These are phyloP conservation scores for Busseola fusca DNA, from an alignment of 2,888 invertebrate genomes.

Conservation along the genomic window DNA sequence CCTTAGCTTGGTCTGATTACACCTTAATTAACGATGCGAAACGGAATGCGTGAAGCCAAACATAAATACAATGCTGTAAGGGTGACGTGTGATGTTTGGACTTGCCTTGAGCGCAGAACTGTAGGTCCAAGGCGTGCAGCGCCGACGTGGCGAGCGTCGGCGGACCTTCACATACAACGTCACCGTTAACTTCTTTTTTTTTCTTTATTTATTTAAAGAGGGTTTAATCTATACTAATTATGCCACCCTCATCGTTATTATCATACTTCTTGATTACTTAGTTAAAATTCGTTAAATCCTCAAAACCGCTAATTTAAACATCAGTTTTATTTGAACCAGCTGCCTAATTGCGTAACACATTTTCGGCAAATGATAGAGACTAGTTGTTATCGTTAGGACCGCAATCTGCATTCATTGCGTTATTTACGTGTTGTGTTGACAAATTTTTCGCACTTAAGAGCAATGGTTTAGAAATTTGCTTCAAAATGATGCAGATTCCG, in stretches of 20 bases:
- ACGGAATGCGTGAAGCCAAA: slow-evolving; percentile 49
- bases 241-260: too few relatives aligned
- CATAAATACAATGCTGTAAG: slow-evolving; percentile 42
- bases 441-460: too few relatives aligned
- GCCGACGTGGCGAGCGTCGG: slow-evolving; percentile 87
- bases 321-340: neutral
- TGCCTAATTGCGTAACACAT: too few relatives aligned
- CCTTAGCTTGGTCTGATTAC: slow-evolving; percentile 7
- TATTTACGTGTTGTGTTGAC: too few relatives aligned
- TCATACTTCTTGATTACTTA: slow-evolving; percentile 49
- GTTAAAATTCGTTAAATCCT: slow-evolving; percentile 4
- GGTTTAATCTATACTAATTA: too few relatives aligned
- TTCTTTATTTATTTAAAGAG: too few relatives aligned
- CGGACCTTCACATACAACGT: slow-evolving; percentile 79
- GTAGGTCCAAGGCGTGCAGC: slow-evolving; percentile 85
- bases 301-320: slow-evolving; percentile 2
- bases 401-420: too few relatives aligned
- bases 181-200: too few relatives aligned
- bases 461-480: too few relatives aligned
- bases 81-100: slow-evolving; percentile 54
- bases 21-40: slow-evolving; percentile 27
- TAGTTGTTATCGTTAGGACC: too few relatives aligned
- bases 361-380: too few relatives aligned
- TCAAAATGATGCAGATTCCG: too few relatives aligned
- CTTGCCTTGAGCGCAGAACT: slow-evolving; percentile 88